A percentile compares a stretch with the other conserved stretches of the same genome.
These are phyloP conservation scores for Aphelenchoides fujianensis DNA, from an alignment of 1,140 invertebrate species.

Conservation along the genomic window DNA sequence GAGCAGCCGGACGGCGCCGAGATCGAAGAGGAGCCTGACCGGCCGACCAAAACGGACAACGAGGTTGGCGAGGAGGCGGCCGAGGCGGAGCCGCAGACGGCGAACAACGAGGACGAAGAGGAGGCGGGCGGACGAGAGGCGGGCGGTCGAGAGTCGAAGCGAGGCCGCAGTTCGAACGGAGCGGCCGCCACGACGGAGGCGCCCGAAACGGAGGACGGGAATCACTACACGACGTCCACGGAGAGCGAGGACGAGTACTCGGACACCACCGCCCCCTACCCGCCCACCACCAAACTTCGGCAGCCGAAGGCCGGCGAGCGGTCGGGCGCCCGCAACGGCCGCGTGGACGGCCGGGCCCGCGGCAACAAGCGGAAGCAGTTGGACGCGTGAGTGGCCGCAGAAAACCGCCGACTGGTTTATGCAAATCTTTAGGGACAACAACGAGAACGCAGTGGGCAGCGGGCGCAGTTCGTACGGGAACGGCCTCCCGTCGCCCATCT, in stretches of 20 bases:
- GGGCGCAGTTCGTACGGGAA: conserved; percentile 11
- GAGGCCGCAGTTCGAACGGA: neutral
- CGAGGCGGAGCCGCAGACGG: conserved; percentile 7
- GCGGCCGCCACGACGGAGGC: conserved; percentile 9
- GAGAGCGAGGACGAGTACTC: conserved; percentile 15
- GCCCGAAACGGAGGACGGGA: conserved; percentile 18
- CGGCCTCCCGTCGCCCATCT: conserved; percentile 18
- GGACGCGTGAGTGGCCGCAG: conserved; percentile 12
- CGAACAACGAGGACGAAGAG: conserved; percentile 16
- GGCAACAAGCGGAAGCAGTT: conserved; percentile 3
- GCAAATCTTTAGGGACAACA: neutral
- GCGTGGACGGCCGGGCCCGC: neutral
- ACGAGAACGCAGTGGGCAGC: neutral
- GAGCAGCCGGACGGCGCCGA: conserved; percentile 23
- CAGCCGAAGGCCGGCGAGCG: conserved; percentile 21
- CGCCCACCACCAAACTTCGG: conserved; percentile 13
- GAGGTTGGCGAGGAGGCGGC: conserved; percentile 25
- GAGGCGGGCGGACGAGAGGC: neutral
- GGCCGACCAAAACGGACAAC: conserved; percentile 18
- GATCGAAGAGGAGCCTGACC: conserved; percentile 28
- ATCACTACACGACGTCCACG: conserved; percentile 16
- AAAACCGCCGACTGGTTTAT: no score
- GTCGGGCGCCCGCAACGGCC: conserved; percentile 14
- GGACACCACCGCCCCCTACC: conserved; percentile 3
- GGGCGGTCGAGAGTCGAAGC: no score